Evolutionary conservation across 2,888 invertebrate species (phyloP).

Genomic region (Idaea dimidiata): DNA sequence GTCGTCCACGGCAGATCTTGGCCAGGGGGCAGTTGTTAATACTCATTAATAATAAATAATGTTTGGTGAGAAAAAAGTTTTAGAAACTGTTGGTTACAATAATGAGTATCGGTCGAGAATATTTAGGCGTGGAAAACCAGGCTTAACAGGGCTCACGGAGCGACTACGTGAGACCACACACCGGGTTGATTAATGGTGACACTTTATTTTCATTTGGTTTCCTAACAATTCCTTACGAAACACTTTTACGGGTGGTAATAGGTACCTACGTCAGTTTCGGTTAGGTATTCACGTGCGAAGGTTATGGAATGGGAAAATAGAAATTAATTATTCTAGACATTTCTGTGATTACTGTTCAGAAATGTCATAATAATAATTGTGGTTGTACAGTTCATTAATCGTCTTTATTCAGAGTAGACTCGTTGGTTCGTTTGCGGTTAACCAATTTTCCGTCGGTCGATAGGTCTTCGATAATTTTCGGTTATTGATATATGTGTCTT

Average conservation of each 20-base stretch:
- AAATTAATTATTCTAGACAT: background rate
- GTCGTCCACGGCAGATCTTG: too few species aligned
- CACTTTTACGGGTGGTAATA: background rate
- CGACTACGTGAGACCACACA: conserved; percentile 45
- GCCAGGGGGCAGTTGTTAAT: too few species aligned
- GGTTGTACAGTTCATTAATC: background rate
- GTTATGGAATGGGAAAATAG: background rate
- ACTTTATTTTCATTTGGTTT: conserved; percentile 58
- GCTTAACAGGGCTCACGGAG: conserved; percentile 29
- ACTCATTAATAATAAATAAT: too few species aligned
- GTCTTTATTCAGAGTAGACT: background rate
- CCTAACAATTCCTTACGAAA: background rate
- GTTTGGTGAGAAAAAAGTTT: background rate
- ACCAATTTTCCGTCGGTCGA: too few species aligned
- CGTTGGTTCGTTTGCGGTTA: background rate
- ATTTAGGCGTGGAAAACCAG: conserved; percentile 30
- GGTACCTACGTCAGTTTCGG: background rate
- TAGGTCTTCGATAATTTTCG: too few species aligned
- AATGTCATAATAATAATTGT: background rate
- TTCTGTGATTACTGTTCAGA: background rate
- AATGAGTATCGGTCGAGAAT: conserved; percentile 37
- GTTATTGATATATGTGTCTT: too few species aligned
- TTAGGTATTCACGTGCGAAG: background rate
- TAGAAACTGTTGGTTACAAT: conserved; percentile 9
- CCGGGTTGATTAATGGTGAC: conserved; percentile 58